Conservation (phyloP, 2,113 vertebrate species). For the Leucopsar rothschildi region DNA sequence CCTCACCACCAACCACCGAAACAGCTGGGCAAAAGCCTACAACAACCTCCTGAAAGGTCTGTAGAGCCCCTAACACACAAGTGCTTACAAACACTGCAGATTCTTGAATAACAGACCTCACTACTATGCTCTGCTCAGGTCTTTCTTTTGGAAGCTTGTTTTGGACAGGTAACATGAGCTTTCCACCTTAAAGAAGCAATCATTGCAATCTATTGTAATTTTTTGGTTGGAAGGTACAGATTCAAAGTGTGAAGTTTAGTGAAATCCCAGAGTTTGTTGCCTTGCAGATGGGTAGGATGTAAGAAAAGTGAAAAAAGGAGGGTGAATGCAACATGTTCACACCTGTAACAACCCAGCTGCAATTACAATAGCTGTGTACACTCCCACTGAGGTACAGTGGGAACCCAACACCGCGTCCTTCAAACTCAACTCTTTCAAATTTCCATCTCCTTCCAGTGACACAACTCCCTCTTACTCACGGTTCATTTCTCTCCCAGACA, state of each 20-base stretch:
- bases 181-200: neutral
- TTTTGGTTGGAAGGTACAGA: neutral
- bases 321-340: neutral
- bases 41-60: constrained; percentile 92
- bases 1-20: constrained; percentile 93
- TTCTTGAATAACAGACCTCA: neutral
- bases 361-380: neutral
- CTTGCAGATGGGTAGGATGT: neutral
- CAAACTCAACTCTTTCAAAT: neutral
- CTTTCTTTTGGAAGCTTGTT: neutral
- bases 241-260: neutral
- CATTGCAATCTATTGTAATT: neutral
- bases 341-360: neutral
- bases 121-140: neutral
- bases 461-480: neutral
- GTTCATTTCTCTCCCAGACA: constrained; percentile 73
- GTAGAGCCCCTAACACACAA: neutral
- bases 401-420: neutral
- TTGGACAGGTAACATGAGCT: neutral
- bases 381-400: accelerated
- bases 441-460: neutral
- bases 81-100: neutral
- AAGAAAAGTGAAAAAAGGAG: neutral
- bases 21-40: constrained; percentile 97
- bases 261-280: neutral